phyloP scores from a whole-genome alignment of 2,888 invertebrate genomes.

The Suillia variegata region DNA sequence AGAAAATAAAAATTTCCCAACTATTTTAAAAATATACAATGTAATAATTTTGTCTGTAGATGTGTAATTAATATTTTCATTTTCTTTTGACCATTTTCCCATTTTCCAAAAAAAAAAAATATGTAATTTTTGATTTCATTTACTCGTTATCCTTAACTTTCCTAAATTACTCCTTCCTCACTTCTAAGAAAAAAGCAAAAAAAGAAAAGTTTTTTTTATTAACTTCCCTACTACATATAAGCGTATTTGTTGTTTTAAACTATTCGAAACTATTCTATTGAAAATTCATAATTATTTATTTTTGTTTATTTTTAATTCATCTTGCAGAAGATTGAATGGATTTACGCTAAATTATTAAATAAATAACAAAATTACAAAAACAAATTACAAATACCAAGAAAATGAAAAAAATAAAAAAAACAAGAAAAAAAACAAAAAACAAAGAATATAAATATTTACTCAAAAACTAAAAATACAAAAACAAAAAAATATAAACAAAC shows the following conservation, averaged over 20 bases:
- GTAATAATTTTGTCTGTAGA: too few relatives aligned
- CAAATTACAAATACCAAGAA: slow-evolving; percentile 33
- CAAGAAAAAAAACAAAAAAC: slow-evolving; percentile 38
- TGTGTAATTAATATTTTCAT: too few relatives aligned
- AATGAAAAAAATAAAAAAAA: slow-evolving; percentile 30
- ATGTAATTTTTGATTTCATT: too few relatives aligned
- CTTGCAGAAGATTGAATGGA: slow-evolving; percentile 63
- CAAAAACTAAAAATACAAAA: too few relatives aligned
- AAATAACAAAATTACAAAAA: slow-evolving; percentile 33
- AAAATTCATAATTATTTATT: slow-evolving; percentile 35
- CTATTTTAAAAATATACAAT: too few relatives aligned
- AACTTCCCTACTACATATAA: slow-evolving; percentile 26
- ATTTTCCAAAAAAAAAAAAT: not conserved
- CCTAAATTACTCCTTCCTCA: not conserved
- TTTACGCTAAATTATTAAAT: slow-evolving; percentile 49
- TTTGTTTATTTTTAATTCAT: slow-evolving; percentile 51
- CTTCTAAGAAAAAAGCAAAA: slow-evolving; percentile 2
- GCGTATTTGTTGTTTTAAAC: not conserved
- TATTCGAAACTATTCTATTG: slow-evolving; percentile 5
- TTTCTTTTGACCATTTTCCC: not conserved
- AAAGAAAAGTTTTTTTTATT: slow-evolving; percentile 31
- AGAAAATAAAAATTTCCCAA: too few relatives aligned
- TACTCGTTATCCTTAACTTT: not conserved
- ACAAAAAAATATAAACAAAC: slow-evolving; percentile 40
- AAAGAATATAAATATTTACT: slow-evolving; percentile 36